A percentile compares a stretch with the other conserved stretches of the same genome.
These are phyloP conservation scores for Butorides virescens DNA, from an alignment of 2,113 vertebrate genomes.

Conservation along the genomic window DNA sequence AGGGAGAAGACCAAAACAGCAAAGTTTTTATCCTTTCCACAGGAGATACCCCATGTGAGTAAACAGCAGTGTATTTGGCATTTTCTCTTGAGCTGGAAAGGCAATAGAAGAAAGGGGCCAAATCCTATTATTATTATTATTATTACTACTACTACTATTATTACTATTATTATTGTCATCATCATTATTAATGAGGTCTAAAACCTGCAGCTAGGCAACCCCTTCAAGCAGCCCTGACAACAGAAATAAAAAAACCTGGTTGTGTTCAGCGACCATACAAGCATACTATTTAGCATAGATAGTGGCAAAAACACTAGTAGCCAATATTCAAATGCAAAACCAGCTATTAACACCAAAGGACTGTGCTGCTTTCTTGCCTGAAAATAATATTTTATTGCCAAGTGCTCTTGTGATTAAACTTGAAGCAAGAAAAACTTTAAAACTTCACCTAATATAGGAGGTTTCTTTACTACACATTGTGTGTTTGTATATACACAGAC, in stretches of 20 bases:
- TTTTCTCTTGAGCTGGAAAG: neutral
- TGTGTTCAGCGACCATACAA: neutral
- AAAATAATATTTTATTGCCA: neutral
- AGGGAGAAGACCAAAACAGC: neutral
- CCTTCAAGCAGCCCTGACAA: constrained; percentile 51
- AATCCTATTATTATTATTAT: neutral
- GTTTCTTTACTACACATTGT: neutral
- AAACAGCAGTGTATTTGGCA: neutral
- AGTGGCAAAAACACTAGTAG: neutral
- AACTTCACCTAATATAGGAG: neutral
- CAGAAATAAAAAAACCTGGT: constrained; percentile 31
- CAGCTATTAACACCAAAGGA: neutral
- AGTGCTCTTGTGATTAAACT: neutral
- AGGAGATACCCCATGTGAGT: neutral
- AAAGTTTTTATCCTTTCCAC: neutral
- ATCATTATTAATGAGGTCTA: constrained; percentile 24
- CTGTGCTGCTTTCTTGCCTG: neutral
- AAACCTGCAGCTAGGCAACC: constrained; percentile 60
- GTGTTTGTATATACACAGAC: neutral
- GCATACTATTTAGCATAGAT: neutral
- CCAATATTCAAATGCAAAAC: constrained; percentile 16
- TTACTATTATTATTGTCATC: neutral
- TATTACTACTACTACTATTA: neutral
- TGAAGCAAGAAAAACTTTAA: neutral
- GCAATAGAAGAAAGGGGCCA: constrained; percentile 3